Conservation (phyloP, 1,140 invertebrate species). For the Riptortus pedestris region DNA sequence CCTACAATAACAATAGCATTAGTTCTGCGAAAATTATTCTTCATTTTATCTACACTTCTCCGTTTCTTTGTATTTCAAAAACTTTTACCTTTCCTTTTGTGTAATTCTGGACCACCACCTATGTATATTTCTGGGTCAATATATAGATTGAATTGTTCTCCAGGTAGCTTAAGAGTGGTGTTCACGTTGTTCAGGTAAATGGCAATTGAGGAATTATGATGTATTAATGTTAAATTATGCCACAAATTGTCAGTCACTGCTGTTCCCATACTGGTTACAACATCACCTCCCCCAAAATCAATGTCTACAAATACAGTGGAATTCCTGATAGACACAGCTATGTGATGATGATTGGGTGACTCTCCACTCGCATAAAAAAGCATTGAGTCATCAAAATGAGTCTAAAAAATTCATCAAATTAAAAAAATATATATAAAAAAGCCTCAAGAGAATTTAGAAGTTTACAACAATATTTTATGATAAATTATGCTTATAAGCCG, state of each 20-base stretch:
- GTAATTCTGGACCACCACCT: constrained; percentile 67
- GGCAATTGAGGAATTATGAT: constrained; percentile 57
- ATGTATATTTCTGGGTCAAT: constrained; percentile 90
- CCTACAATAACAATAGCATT: constrained; percentile 37
- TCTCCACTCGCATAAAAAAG: constrained; percentile 79
- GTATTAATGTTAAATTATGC: constrained; percentile 81
- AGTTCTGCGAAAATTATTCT: too few relatives aligned
- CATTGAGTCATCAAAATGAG: constrained; percentile 74
- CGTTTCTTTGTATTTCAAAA: too few relatives aligned
- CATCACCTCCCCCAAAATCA: constrained; percentile 62
- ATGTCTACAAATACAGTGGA: constrained; percentile 67
- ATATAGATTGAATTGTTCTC: constrained; percentile 60
- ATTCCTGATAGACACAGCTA: constrained; percentile 68
- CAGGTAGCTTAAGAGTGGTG: constrained; percentile 56
- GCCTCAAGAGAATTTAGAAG: neutral
- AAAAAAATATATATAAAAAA: constrained; percentile 22
- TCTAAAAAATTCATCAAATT: too few relatives aligned
- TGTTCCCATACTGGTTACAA: constrained; percentile 54
- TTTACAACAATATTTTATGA: too few relatives aligned
- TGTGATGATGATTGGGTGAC: constrained; percentile 63
- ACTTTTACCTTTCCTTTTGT: constrained; percentile 46
- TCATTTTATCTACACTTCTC: too few relatives aligned
- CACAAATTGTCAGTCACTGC: constrained; percentile 63
- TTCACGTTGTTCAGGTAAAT: constrained; percentile 62
- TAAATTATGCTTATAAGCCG: too few relatives aligned